Base-by-base conservation (phyloP, 2,797 vertebrate genomes). In the Coreius guichenoti region DNA sequence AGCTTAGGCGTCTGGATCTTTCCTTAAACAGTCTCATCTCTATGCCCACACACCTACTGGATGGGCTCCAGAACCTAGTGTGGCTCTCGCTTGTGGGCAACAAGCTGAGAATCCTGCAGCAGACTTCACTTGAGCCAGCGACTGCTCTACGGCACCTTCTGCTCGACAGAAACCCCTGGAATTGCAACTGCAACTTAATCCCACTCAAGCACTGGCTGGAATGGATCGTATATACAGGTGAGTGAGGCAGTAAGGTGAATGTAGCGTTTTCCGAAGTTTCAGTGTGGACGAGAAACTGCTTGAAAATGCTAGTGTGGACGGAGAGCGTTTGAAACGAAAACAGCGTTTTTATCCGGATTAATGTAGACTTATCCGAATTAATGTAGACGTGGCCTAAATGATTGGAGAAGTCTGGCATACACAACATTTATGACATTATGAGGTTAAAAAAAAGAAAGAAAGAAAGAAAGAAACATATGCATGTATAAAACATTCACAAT, bases 171-270 rank as follows among this genome's bases (percentile, higher is more conserved):
- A 99, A 99, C 86, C 96, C 96, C 65, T 99, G 98, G 98, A 96
- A 97, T 78, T 99, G 98, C 0, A 96, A 97, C 92, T 99, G 98
- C 92, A 97, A 94, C 88, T 93, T 99, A 79, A 94, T 96, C 23
- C 96, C 97, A 82, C 97, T 99, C 94, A 98, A 97, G 90, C 96
- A 97, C 92, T 99, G 97, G 97, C 95, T 99, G 93, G 98, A 99
- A 91, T 99, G 98, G 98, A 94, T 99, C 92, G 94, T 97, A 80
- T 99, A 97, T 91, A 93, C 97, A 75, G 94, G 95, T 95, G 89
- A 94, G 93, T 81, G 29, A 68, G 5, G 68, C n/a, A n/a, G n/a
- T n/a, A n/a, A n/a, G n/a, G n/a, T n/a, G n/a, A n/a, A n/a, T n/a
- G n/a, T n/a, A n/a, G 39, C 8, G 8, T 39, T 39, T 39, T 39